Percentiles rank a stretch among this genome's conserved stretches.
These are phyloP conservation scores for Branchinecta sandiegonensis DNA, from an alignment of 2,888 invertebrate genomes.

Conservation along the genomic window DNA sequence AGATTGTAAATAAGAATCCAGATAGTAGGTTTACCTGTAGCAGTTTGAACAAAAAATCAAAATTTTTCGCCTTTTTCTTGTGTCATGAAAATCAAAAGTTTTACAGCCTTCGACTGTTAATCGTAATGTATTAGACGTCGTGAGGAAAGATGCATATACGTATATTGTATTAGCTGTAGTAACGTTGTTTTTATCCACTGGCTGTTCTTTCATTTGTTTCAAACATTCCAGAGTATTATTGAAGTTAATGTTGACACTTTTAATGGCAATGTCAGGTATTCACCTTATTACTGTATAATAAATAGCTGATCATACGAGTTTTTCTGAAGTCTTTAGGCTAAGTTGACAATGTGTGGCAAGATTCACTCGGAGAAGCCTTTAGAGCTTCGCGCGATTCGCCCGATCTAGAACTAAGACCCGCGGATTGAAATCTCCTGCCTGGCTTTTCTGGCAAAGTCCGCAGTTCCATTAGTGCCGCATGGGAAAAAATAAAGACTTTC, in stretches of 20 bases:
- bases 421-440: too few species aligned
- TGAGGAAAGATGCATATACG: too few species aligned
- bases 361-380: too few species aligned
- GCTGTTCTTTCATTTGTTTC: constrained; percentile 5
- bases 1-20: not conserved
- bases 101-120: not conserved
- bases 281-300: not conserved
- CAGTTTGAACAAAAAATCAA: constrained; percentile 5
- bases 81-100: constrained; percentile 6
- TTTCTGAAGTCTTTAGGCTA: not conserved
- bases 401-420: too few species aligned
- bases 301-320: not conserved
- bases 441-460: too few species aligned
- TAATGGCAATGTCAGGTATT: not conserved
- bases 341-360: too few species aligned
- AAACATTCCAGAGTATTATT: constrained; percentile 13
- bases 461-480: too few species aligned
- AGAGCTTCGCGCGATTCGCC: too few species aligned
- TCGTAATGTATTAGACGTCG: too few species aligned
- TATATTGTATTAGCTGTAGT: too few species aligned
- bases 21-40: not conserved
- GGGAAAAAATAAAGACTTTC: too few species aligned
- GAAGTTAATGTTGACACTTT: constrained; percentile 13
- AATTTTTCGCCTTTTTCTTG: not conserved
- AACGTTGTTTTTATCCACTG: too few species aligned